Evolutionary conservation across 2,797 vertebrate genomes (phyloP).

Genomic region (Chlorospingus flavigularis): DNA sequence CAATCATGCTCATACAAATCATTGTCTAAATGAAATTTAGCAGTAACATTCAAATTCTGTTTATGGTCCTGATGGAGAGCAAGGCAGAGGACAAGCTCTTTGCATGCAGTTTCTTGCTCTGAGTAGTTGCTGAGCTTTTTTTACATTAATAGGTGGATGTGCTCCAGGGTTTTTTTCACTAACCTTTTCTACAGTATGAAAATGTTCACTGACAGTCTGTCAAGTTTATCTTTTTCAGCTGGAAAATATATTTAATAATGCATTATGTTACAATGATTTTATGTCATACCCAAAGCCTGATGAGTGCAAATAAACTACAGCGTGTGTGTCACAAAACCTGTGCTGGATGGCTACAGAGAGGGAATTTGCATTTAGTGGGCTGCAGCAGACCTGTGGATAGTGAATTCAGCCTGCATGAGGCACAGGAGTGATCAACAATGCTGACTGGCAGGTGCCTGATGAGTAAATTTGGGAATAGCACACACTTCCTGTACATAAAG

Average conservation of each 20-base stretch:
- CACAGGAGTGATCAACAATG: background rate
- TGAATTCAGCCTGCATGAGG: background rate
- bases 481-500: background rate
- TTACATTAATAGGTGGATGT: background rate
- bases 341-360: background rate
- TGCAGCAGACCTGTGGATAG: background rate
- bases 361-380: background rate
- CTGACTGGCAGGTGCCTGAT: background rate
- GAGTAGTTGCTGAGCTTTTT: background rate
- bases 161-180: background rate
- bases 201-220: constrained; percentile 62
- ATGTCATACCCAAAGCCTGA: constrained; percentile 65
- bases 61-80: background rate
- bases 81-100: background rate
- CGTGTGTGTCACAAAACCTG: background rate
- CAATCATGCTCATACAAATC: background rate
- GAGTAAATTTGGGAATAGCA: background rate
- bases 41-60: background rate
- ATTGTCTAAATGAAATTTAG: background rate
- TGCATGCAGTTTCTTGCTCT: background rate
- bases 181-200: constrained; percentile 22
- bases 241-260: constrained; percentile 76
- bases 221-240: constrained; percentile 40
- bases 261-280: constrained; percentile 76
- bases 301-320: constrained; percentile 55